Percentiles rank a stretch among this genome's conserved stretches.
These are phyloP conservation scores for Euborellia annulipes DNA, from an alignment of 1,140 invertebrate species.

Conservation along the genomic window DNA sequence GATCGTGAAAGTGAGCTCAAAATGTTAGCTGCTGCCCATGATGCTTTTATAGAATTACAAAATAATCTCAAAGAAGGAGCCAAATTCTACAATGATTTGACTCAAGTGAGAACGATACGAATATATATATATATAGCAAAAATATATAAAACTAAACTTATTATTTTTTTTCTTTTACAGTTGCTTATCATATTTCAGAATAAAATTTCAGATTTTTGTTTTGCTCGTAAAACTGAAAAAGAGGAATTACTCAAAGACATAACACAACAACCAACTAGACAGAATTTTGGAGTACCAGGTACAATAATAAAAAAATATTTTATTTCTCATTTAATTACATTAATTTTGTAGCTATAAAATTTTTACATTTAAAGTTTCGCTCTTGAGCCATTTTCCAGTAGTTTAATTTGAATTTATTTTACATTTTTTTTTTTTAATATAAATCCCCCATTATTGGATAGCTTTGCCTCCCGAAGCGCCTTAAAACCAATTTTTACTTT, in stretches of 20 bases:
- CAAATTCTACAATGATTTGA: slow-evolving; percentile 98
- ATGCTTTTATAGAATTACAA: slow-evolving; percentile 79
- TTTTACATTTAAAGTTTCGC: background rate
- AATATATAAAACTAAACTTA: no score
- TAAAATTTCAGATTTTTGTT: slow-evolving; percentile 96
- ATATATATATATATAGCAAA: no score
- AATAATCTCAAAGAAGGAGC: slow-evolving; percentile 85
- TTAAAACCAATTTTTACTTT: no score
- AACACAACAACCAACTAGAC: slow-evolving; percentile 55
- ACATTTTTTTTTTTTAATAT: slow-evolving; percentile 6
- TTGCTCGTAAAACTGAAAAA: slow-evolving; percentile 97
- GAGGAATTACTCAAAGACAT: slow-evolving; percentile 89
- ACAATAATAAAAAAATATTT: background rate
- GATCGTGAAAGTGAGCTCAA: slow-evolving; percentile 63
- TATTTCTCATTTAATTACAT: background rate
- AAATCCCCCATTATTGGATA: slow-evolving; percentile 9
- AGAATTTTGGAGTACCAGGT: slow-evolving; percentile 26
- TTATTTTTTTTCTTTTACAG: slow-evolving; percentile 31
- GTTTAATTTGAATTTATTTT: slow-evolving; percentile 24
- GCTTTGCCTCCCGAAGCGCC: no score
- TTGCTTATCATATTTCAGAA: slow-evolving; percentile 90
- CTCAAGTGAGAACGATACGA: slow-evolving; percentile 40
- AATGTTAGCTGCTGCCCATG: slow-evolving; percentile 74
- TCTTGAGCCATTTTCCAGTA: background rate
- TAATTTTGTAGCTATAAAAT: background rate